Percentiles rank a stretch among this genome's conserved stretches.
Conservation (phyloP, 2,888 invertebrate genomes). For the Pocota personata region DNA sequence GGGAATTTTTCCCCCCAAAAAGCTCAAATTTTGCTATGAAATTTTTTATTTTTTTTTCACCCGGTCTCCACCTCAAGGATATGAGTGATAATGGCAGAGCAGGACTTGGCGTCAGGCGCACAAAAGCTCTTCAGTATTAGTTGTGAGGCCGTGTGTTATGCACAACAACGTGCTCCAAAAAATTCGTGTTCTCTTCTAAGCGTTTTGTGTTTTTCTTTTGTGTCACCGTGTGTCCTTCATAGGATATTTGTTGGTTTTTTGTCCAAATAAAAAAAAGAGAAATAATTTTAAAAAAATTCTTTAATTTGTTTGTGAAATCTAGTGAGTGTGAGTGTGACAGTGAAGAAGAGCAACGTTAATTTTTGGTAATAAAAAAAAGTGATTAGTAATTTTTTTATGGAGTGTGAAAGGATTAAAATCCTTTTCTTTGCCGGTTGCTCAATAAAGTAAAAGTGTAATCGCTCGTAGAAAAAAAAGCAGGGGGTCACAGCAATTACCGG, state of each 20-base stretch:
- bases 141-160: slow-evolving; percentile 70
- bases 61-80: slow-evolving; percentile 67
- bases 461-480: background rate
- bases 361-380: slow-evolving; percentile 44
- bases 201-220: slow-evolving; percentile 18
- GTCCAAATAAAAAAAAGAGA: slow-evolving; percentile 15
- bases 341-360: slow-evolving; percentile 23
- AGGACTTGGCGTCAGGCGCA: slow-evolving; percentile 65
- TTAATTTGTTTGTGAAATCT: background rate
- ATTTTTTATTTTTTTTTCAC: slow-evolving; percentile 6
- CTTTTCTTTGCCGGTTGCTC: slow-evolving; percentile 62
- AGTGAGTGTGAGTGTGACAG: slow-evolving; percentile 31
- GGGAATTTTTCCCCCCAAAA: slow-evolving; percentile 53
- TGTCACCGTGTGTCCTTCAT: slow-evolving; percentile 51
- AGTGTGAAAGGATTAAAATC: background rate
- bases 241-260: slow-evolving; percentile 43
- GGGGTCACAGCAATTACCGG: background rate
- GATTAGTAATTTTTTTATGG: background rate
- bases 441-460: background rate
- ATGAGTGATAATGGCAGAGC: slow-evolving; percentile 52
- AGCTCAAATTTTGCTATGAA: slow-evolving; percentile 14
- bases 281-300: background rate
- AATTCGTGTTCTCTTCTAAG: slow-evolving; percentile 23
- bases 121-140: slow-evolving; percentile 71
- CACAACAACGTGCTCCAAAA: slow-evolving; percentile 63